Conservation (phyloP, 2,797 vertebrate species). For the Psittacula echo region DNA sequence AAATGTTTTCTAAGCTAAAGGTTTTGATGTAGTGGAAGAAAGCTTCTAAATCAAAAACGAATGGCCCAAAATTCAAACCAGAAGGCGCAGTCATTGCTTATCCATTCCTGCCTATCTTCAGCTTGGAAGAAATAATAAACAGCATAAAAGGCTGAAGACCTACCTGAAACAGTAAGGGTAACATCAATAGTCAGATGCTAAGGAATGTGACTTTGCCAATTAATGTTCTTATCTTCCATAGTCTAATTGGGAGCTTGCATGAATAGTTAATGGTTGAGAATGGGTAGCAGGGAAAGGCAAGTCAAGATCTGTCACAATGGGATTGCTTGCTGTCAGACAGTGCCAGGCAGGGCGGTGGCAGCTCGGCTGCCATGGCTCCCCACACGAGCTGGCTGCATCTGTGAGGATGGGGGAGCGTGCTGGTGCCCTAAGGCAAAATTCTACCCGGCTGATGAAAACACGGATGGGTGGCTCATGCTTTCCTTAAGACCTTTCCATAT, state of each 20-base stretch:
- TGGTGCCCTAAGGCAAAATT: background rate
- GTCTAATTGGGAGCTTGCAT: background rate
- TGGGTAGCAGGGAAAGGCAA: background rate
- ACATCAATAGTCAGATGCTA: background rate
- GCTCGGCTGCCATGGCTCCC: background rate
- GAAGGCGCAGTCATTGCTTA: background rate
- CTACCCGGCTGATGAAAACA: background rate
- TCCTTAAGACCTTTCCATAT: background rate
- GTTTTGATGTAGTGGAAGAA: background rate
- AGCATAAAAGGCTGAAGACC: background rate
- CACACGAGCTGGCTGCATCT: background rate
- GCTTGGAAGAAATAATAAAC: background rate
- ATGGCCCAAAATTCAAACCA: background rate
- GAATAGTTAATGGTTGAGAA: background rate
- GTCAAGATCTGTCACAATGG: background rate
- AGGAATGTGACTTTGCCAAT: background rate
- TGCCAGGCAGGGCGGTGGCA: rapidly evolving
- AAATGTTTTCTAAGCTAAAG: constrained; percentile 8
- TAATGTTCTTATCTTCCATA: background rate
- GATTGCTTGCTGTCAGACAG: background rate
- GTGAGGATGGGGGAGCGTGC: rapidly evolving
- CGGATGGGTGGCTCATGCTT: background rate
- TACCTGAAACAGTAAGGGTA: background rate
- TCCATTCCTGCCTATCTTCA: background rate
- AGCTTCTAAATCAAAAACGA: constrained; percentile 5